Evolutionary conservation across 2,797 vertebrate species (phyloP), one percentile per base, ranked within the genome.

Genomic region (Tragopan temminckii): DNA sequence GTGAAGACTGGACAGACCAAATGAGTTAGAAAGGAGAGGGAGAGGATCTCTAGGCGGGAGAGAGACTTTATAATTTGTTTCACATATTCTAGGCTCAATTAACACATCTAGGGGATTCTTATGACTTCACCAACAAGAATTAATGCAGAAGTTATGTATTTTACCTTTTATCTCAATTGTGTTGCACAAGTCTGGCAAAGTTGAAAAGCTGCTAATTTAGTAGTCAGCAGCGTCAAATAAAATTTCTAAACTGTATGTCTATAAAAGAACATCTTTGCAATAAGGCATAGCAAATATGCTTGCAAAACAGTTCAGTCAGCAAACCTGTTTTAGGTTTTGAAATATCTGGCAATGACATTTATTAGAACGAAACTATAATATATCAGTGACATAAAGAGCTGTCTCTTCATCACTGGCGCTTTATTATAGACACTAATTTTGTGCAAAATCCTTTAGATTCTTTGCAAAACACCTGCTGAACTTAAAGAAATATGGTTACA

Each of bases 261-360:
- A 97, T 98, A 97, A 98, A 98, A 97, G 97, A 97, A 97, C 96
- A 97, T 97, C 96, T 97, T 97, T 97, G 96, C 95, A 97, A 96
- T 96, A 97, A 97, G 97, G 94, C 94, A 95, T 67, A 95, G 95
- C 96, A 97, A 98, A 97, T 97, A 98, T 96, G 95, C 96, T 98
- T 97, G 94, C 94, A 97, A 97, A 98, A 97, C 89, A 97, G 96
- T 97, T 94, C 95, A 98, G 97, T 98, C 97, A 98, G 98, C 97
- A 98, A 97, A 97, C 97, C 92, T 97, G 94, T 52, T 97, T 96
- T 88, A 98, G 95, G 95, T 97, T 97, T 97, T 98, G 97, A 98
- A 98, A 98, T 98, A 98, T 98, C 95, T 97, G 88, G 96, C 96
- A 97, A 97, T 96, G 97, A 97, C 97, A 97, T 98, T 98, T 98